These are phyloP conservation scores for Penaeus indicus DNA, from an alignment of 1,140 invertebrate genomes.

Conservation along the genomic window DNA sequence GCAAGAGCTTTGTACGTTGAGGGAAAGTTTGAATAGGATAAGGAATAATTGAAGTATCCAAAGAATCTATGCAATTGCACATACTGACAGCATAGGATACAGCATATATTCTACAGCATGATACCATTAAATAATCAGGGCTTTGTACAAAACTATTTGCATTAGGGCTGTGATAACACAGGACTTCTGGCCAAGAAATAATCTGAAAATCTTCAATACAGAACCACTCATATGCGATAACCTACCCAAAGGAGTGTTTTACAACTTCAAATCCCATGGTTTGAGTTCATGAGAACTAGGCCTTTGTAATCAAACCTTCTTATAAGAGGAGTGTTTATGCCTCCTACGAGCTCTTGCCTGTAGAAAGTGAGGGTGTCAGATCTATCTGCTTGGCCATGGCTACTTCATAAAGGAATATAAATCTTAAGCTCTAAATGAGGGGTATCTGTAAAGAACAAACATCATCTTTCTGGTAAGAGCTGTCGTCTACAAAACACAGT, in stretches of 20 bases:
- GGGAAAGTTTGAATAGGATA: slow-evolving; percentile 48
- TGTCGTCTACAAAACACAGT: too few species aligned
- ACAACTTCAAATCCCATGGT: neutral
- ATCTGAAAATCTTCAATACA: slow-evolving; percentile 17
- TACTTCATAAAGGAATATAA: too few species aligned
- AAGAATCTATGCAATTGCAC: slow-evolving; percentile 52
- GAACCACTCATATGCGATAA: slow-evolving; percentile 20
- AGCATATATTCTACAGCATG: slow-evolving; percentile 54
- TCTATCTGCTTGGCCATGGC: slow-evolving; percentile 16
- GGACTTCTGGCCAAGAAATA: slow-evolving; percentile 6
- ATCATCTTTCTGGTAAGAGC: too few species aligned
- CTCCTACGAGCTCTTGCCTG: slow-evolving; percentile 19
- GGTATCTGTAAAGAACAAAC: too few species aligned
- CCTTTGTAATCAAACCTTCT: slow-evolving; percentile 12
- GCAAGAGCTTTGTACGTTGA: slow-evolving; percentile 57
- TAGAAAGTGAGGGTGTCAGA: slow-evolving; percentile 33
- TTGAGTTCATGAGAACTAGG: slow-evolving; percentile 21
- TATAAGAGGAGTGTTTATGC: slow-evolving; percentile 7
- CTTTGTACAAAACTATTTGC: slow-evolving; percentile 48
- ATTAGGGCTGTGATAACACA: slow-evolving; percentile 18
- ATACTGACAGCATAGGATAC: slow-evolving; percentile 45
- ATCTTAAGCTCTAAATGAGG: too few species aligned
- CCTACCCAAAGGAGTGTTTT: slow-evolving; percentile 33
- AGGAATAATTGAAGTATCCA: slow-evolving; percentile 25
- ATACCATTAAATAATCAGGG: neutral